Conservation (phyloP, 2,888 invertebrate species). For the Caenorhabditis sinica region DNA sequence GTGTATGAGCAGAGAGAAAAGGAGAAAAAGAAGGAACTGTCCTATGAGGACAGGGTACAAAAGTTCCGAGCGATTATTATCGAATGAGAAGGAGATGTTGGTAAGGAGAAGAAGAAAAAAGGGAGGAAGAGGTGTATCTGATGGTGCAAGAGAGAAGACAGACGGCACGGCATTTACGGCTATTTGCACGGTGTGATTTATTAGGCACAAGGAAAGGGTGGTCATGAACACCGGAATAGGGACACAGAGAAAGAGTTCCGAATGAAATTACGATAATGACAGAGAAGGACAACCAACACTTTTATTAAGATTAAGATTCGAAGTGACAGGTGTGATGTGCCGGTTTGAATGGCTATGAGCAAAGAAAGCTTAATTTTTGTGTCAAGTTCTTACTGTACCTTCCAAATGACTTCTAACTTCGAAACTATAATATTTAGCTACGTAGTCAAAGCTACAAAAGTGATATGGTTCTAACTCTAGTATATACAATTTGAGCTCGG, state of each 20-base stretch:
- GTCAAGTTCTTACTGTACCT: too few species aligned
- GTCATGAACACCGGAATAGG: slow-evolving; percentile 12
- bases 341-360: not conserved
- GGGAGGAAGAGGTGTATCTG: slow-evolving; percentile 45
- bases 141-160: slow-evolving; percentile 32
- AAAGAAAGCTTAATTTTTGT: too few species aligned
- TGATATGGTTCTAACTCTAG: too few species aligned
- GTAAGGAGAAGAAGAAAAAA: slow-evolving; percentile 1
- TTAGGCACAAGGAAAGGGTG: slow-evolving; percentile 31
- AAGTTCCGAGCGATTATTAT: slow-evolving; percentile 60
- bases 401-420: too few species aligned
- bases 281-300: not conserved
- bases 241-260: slow-evolving; percentile 15
- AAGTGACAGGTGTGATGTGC: not conserved
- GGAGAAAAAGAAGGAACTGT: slow-evolving; percentile 13
- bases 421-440: too few species aligned
- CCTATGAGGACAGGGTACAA: slow-evolving; percentile 23
- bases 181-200: slow-evolving; percentile 42
- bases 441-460: too few species aligned
- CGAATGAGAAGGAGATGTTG: slow-evolving; percentile 16
- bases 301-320: not conserved
- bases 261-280: slow-evolving; percentile 21
- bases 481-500: too few species aligned
- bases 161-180: slow-evolving; percentile 46
- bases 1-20: slow-evolving; percentile 50